Conservation (phyloP, 2,888 invertebrate genomes). For the Fragum fragum region DNA sequence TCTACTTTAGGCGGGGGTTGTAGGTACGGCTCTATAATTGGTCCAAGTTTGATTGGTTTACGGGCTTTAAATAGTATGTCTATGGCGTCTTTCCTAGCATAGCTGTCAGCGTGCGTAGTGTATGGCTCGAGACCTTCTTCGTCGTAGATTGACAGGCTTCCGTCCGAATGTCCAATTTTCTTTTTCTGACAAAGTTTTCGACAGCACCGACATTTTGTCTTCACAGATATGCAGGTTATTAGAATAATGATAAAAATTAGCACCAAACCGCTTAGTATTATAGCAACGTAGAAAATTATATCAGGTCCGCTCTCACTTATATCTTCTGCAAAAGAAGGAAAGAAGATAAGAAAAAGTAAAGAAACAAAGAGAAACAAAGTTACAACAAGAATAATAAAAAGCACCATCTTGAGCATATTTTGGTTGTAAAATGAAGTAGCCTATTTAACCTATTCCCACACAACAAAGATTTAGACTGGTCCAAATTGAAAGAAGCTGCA, state of each 20-base stretch:
- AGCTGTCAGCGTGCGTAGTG: too few species aligned
- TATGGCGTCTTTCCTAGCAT: slow-evolving; percentile 27
- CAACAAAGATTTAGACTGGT: too few species aligned
- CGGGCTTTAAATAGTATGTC: slow-evolving; percentile 52
- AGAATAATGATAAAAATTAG: slow-evolving; percentile 42
- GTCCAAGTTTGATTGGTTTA: slow-evolving; percentile 65
- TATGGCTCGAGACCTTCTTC: neutral
- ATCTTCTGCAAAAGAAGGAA: slow-evolving; percentile 59
- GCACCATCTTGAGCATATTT: too few species aligned
- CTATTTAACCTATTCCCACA: too few species aligned
- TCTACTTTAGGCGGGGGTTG: slow-evolving; percentile 61
- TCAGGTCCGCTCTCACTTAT: slow-evolving; percentile 35
- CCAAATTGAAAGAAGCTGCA: too few species aligned
- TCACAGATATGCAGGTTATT: slow-evolving; percentile 39
- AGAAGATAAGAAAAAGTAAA: too few species aligned
- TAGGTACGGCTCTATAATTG: slow-evolving; percentile 62
- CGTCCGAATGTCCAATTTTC: slow-evolving; percentile 53
- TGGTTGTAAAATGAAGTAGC: too few species aligned
- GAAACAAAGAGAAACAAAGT: too few species aligned
- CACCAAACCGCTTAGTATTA: slow-evolving; percentile 36
- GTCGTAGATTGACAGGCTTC: slow-evolving; percentile 30
- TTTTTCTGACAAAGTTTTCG: slow-evolving; percentile 34
- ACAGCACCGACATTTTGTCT: slow-evolving; percentile 60
- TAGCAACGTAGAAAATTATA: slow-evolving; percentile 39
- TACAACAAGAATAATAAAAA: too few species aligned